Evolutionary conservation across 2,113 vertebrate species (phyloP).

Genomic region (Telmatochromis brichardi): DNA sequence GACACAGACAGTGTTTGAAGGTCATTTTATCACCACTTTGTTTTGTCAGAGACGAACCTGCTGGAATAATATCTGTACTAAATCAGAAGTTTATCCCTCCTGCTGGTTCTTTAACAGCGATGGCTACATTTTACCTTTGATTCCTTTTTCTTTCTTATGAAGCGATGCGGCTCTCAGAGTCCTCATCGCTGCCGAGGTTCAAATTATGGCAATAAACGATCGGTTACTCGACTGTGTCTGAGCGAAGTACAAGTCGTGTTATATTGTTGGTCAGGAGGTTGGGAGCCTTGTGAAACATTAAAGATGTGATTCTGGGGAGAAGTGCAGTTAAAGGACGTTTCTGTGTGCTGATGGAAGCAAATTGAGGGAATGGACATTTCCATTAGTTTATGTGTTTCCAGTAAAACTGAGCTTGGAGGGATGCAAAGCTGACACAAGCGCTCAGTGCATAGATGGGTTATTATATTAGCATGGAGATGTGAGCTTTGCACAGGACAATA

Average conservation of each 20-base stretch:
- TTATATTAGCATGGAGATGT: conserved; percentile 17
- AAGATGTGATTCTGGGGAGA: neutral
- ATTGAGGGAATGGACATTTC: conserved; percentile 36
- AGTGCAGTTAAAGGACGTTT: neutral
- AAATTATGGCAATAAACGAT: neutral
- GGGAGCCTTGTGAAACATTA: neutral
- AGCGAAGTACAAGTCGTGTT: neutral
- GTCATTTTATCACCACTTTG: neutral
- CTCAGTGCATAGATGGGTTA: conserved; percentile 1
- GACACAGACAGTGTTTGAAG: neutral
- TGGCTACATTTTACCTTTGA: neutral
- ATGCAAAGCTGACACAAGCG: neutral
- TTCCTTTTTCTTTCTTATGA: neutral
- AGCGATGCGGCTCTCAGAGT: neutral
- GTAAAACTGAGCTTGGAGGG: conserved; percentile 7
- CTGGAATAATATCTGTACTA: neutral
- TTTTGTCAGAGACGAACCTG: neutral
- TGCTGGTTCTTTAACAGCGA: neutral
- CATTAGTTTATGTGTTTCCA: conserved; percentile 15
- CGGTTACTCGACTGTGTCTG: neutral
- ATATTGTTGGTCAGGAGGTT: neutral
- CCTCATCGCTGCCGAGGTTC: neutral
- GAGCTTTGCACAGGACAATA: conserved; percentile 9
- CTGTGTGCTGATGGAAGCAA: conserved; percentile 28
- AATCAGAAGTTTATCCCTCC: neutral